Conservation (phyloP, 2,113 vertebrate species). For the Malurus cyaneus region DNA sequence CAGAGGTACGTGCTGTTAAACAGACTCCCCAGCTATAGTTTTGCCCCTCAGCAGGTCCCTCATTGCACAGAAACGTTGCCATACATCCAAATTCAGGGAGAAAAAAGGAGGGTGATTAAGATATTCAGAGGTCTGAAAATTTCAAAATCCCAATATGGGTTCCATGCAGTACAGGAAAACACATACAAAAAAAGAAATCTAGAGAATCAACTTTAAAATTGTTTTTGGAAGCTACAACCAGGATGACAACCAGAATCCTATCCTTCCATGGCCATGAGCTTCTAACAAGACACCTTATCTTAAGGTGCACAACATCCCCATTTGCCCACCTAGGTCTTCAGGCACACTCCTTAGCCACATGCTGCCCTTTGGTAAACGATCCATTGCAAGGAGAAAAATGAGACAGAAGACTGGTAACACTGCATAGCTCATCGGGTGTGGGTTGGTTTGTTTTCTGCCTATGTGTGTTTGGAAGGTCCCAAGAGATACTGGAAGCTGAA, state of each 20-base stretch:
- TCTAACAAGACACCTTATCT: not conserved
- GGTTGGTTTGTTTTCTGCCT: not conserved
- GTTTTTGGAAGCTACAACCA: not conserved
- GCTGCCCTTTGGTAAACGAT: not conserved
- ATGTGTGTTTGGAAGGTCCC: not conserved
- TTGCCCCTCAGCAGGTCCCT: not conserved
- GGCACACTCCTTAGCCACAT: not conserved
- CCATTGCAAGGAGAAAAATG: not conserved
- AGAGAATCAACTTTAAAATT: not conserved
- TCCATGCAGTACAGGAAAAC: not conserved
- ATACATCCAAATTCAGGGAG: not conserved
- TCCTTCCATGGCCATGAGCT: not conserved
- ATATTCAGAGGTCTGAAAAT: not conserved
- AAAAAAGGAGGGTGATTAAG: not conserved
- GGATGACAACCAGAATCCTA: not conserved
- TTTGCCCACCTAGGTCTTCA: not conserved
- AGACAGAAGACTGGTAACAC: not conserved
- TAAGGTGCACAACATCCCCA: not conserved
- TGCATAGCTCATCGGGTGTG: not conserved
- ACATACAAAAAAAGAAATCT: not conserved
- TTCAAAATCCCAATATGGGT: not conserved
- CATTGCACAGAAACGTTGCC: not conserved
- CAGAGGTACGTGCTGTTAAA: accelerated
- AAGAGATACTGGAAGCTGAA: not conserved
- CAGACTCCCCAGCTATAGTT: not conserved